Percentiles rank a stretch among this genome's conserved stretches.
Conservation (phyloP, 2,113 vertebrate genomes). For the Centrocercus urophasianus region DNA sequence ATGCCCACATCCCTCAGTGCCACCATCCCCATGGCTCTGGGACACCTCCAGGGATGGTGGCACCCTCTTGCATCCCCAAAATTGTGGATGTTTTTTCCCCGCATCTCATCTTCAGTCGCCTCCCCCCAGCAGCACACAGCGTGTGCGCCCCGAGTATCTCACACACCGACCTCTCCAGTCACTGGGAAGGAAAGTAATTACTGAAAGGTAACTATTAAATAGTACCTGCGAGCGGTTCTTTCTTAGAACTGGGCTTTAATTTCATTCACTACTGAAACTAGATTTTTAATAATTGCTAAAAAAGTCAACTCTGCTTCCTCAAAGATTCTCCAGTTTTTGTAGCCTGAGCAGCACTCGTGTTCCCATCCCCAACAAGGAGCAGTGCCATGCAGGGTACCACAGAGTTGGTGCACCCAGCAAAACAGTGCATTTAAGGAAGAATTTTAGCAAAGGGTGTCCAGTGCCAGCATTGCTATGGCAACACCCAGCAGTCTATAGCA, state of each 20-base stretch:
- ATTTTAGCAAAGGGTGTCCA: neutral
- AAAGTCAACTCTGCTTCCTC: neutral
- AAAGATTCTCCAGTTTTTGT: neutral
- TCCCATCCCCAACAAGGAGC: fast-evolving
- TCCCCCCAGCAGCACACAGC: neutral
- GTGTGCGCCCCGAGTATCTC: neutral
- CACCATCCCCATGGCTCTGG: too few species aligned
- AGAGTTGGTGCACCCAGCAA: neutral
- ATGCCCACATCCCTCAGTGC: too few species aligned
- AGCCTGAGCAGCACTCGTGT: neutral
- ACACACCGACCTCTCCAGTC: neutral
- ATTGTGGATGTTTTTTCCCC: too few species aligned
- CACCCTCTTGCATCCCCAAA: neutral
- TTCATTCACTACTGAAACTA: neutral
- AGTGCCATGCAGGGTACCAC: neutral
- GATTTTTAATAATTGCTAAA: neutral
- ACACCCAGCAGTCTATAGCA: neutral
- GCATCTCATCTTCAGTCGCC: neutral
- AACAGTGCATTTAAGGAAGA: neutral
- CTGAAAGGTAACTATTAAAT: neutral
- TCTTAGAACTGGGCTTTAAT: neutral
- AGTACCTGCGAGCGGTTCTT: neutral
- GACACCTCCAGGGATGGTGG: neutral
- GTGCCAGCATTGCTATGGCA: neutral
- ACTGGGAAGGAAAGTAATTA: neutral